phyloP scores from a whole-genome alignment of 2,888 invertebrate species.

The Conchocele bisecta region DNA sequence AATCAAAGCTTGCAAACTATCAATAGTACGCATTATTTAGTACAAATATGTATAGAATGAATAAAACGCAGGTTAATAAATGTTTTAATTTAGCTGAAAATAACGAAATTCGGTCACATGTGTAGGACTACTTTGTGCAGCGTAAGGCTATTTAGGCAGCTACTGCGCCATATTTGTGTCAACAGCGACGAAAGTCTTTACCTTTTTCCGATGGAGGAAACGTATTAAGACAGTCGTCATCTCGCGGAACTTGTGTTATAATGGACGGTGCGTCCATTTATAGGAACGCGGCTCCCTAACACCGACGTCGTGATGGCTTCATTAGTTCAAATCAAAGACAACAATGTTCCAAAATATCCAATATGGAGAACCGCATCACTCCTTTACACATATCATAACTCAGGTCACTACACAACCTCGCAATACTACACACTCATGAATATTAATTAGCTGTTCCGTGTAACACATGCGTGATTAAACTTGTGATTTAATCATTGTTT shows the following conservation, averaged over 20 bases:
- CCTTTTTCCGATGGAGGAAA: constrained; percentile 94
- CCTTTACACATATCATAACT: constrained; percentile 41
- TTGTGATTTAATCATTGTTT: too few relatives aligned
- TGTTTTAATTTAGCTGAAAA: too few relatives aligned
- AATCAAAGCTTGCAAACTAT: too few relatives aligned
- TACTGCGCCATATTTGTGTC: constrained; percentile 68
- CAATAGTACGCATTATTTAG: too few relatives aligned
- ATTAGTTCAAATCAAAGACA: constrained; percentile 50
- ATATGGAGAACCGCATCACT: constrained; percentile 60
- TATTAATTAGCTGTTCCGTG: constrained; percentile 66
- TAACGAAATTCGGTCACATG: too few relatives aligned
- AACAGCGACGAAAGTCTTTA: constrained; percentile 84
- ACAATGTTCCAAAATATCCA: constrained; percentile 44
- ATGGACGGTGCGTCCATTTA: constrained; percentile 97
- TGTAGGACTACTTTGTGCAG: constrained; percentile 54
- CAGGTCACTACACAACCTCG: constrained; percentile 45
- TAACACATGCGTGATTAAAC: not conserved
- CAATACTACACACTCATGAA: constrained; percentile 70
- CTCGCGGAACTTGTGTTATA: constrained; percentile 98
- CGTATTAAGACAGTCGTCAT: constrained; percentile 97
- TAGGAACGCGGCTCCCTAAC: constrained; percentile 57
- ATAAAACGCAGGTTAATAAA: too few relatives aligned
- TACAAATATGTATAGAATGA: too few relatives aligned
- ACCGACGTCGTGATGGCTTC: constrained; percentile 68
- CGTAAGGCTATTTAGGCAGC: constrained; percentile 44